Evolutionary conservation across 2,113 vertebrate species (phyloP), one percentile per base, ranked within the genome.

Genomic region (Eudorcas thomsonii): DNA sequence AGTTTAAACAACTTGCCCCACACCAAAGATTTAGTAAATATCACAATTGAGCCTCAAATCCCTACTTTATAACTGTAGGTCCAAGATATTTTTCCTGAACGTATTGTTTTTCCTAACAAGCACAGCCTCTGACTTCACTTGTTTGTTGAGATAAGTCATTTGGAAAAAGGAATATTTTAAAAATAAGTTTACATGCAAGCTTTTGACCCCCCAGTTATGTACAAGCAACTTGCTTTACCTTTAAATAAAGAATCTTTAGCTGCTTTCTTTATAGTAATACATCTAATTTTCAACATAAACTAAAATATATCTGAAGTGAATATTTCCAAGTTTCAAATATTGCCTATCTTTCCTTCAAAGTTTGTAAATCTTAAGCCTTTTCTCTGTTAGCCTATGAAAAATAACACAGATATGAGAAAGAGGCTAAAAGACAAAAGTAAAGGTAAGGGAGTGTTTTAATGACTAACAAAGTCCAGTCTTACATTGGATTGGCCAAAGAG

Each of bases 41-140:
- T 93, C 77, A 97, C 4, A 92, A 45, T 5, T 78, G 50, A 97
- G 48, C 48, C 28, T 94, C 89, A 91, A 92, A 97, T 88, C 26
- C 33, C 25, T 0, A n/a, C 62, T 71, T 93, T 52, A 90, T 92
- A 94, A 88, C 74, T 91, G 45, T 83, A 7, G 50, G 15, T 57
- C n/a, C 21, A 45, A 67, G 43, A 52, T 78, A 25, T 52, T 84
- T 82, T 77, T 88, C 81, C 82, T 89, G 19, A 14, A 93, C 10
- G 4, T 86, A 93, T 33, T 50, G 19, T 48, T 45, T 78, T 50
- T 54, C 26, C 82, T 25, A 88, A 59, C 7, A 64, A 89, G 28
- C 62, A 88, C 33, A 91, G 33, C 16, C 30, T 94, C 45, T 92
- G 67, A 80, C 50, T 93, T 96, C 14, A 88, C 28, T 48, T 95